Conservation (phyloP, 2,113 vertebrate species). For the Tonatia bakeri region DNA sequence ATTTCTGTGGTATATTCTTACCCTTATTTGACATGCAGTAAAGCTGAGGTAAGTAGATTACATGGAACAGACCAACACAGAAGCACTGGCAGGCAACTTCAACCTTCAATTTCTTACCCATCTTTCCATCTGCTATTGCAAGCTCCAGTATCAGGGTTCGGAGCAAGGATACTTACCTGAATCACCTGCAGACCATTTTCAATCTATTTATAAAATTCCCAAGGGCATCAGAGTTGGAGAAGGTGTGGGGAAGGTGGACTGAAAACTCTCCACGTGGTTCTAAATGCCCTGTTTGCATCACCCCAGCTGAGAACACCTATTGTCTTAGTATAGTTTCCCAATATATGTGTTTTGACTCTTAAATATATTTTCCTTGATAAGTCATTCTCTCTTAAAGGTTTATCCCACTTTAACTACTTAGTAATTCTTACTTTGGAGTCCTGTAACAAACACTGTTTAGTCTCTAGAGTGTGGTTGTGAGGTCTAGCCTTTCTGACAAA, state of each 20-base stretch:
- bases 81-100: not conserved
- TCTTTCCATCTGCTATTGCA: not conserved
- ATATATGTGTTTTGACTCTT: not conserved
- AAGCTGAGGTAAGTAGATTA: not conserved
- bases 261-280: not conserved
- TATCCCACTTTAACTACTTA: not conserved
- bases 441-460: not conserved
- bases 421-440: not conserved
- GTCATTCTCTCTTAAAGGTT: not conserved
- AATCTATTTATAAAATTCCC: not conserved
- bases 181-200: not conserved
- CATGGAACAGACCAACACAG: not conserved
- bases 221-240: not conserved
- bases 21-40: not conserved
- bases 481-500: not conserved
- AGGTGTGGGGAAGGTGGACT: not conserved
- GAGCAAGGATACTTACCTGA: not conserved
- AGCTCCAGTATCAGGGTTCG: not conserved
- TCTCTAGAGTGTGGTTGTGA: not conserved
- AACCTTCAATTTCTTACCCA: not conserved
- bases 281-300: not conserved
- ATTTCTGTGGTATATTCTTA: not conserved
- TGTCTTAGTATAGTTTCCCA: not conserved
- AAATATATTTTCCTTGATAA: not conserved
- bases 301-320: not conserved